Conservation (phyloP, 35 echinoderm and acorn worm species). For the Chiridota heheva region DNA sequence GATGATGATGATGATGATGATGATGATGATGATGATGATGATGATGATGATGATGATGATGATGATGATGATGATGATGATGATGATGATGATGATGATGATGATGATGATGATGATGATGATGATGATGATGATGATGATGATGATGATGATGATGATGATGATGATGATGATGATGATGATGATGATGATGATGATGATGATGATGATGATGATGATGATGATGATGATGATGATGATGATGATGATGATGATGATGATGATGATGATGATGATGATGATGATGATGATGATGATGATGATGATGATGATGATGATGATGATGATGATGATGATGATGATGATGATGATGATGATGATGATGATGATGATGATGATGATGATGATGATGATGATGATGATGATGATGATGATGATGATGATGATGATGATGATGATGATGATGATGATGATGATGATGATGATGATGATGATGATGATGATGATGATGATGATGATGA, state of each 20-base stretch:
- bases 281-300: conserved; percentile 15
- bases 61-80: conserved; percentile 19
- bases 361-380: conserved; percentile 19
- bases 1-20: conserved; percentile 19
- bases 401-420: conserved; percentile 15
- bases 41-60: conserved; percentile 15
- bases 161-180: conserved; percentile 15
- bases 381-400: conserved; percentile 14
- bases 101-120: conserved; percentile 15
- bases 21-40: conserved; percentile 14
- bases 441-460: conserved; percentile 14
- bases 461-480: conserved; percentile 15
- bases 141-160: conserved; percentile 14
- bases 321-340: conserved; percentile 14
- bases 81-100: conserved; percentile 14
- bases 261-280: conserved; percentile 14
- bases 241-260: conserved; percentile 19
- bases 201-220: conserved; percentile 14
- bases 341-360: conserved; percentile 15
- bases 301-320: conserved; percentile 19
- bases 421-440: conserved; percentile 19
- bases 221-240: conserved; percentile 15
- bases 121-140: conserved; percentile 19
- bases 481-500: conserved; percentile 19
- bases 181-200: conserved; percentile 19